These are phyloP conservation scores for Aeoliscus strigatus DNA, from an alignment of 2,797 vertebrate genomes.

Conservation along the genomic window DNA sequence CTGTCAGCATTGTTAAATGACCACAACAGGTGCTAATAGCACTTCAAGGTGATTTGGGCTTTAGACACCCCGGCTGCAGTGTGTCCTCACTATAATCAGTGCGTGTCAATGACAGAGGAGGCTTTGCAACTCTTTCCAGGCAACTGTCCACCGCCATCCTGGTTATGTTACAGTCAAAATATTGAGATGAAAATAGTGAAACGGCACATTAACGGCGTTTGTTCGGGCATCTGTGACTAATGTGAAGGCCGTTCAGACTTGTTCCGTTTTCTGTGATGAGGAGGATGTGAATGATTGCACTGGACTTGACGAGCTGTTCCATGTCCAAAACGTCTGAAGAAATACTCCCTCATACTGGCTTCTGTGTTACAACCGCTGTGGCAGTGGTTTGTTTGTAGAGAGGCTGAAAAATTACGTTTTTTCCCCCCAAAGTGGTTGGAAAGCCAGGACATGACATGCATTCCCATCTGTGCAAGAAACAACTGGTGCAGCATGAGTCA, in stretches of 20 bases:
- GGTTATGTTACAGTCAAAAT: slow-evolving; percentile 17
- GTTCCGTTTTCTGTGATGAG: too few relatives aligned
- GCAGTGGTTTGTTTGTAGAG: slow-evolving; percentile 12
- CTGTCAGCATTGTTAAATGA: slow-evolving; percentile 51
- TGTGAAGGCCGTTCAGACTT: too few relatives aligned
- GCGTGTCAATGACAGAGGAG: slow-evolving; percentile 27
- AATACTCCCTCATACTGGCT: slow-evolving; percentile 9
- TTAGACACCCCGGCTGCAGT: slow-evolving; percentile 44
- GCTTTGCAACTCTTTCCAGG: slow-evolving; percentile 42
- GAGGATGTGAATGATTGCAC: slow-evolving; percentile 1
- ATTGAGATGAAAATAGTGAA: slow-evolving; percentile 15
- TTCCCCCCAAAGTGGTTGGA: too few relatives aligned
- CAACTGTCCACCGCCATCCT: slow-evolving; percentile 23
- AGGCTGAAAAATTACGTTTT: slow-evolving; percentile 25
- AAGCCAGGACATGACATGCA: slow-evolving; percentile 29
- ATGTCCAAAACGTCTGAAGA: slow-evolving; percentile 1
- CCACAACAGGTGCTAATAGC: slow-evolving; percentile 58
- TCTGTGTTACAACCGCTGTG: slow-evolving; percentile 9
- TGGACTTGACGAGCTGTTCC: slow-evolving; percentile 5
- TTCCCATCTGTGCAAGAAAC: slow-evolving; percentile 32
- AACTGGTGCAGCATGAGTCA: slow-evolving; percentile 40
- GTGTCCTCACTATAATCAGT: slow-evolving; percentile 49
- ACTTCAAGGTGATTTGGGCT: slow-evolving; percentile 60
- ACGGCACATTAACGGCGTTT: not conserved
- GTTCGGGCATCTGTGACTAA: not conserved